A percentile compares a stretch with the other conserved stretches of the same genome.
Evolutionary conservation across 2,113 vertebrate genomes (phyloP).

Genomic region (Peromyscus maniculatus): DNA sequence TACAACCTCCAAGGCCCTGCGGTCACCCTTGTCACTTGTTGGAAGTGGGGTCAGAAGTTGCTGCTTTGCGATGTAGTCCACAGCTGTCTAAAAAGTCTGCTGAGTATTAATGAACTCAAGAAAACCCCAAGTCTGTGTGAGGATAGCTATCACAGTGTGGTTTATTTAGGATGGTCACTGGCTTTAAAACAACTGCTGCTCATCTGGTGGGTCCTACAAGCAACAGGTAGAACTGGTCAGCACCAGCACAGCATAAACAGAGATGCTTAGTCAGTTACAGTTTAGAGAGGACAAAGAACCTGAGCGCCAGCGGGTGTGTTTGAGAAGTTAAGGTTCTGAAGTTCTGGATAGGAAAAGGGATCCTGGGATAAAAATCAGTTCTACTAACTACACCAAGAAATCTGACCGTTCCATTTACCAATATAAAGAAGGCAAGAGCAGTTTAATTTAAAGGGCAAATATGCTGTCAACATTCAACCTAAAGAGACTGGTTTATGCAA

Average conservation of each 20-base stretch:
- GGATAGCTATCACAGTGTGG: not conserved
- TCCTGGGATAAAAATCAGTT: not conserved
- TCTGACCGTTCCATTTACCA: not conserved
- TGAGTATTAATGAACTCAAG: not conserved
- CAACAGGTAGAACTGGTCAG: not conserved
- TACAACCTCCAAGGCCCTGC: not conserved
- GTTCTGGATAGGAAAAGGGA: not conserved
- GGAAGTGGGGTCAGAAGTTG: not conserved
- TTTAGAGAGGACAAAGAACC: not conserved
- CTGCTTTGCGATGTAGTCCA: not conserved
- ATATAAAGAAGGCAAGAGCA: not conserved
- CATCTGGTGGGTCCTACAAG: not conserved
- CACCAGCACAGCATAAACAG: not conserved
- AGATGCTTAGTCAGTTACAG: not conserved
- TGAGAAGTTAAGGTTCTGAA: not conserved
- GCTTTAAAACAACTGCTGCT: not conserved
- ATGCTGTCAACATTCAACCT: not conserved
- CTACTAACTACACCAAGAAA: not conserved
- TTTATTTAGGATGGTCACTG: not conserved
- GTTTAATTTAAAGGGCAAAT: not conserved
- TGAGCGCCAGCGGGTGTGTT: too few species aligned
- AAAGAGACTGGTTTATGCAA: not conserved
- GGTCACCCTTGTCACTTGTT: not conserved
- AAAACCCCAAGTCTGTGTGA: not conserved
- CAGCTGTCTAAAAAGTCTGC: not conserved